Evolutionary conservation across 2,113 vertebrate species (phyloP).

Genomic region (Pollimyrus isidori): DNA sequence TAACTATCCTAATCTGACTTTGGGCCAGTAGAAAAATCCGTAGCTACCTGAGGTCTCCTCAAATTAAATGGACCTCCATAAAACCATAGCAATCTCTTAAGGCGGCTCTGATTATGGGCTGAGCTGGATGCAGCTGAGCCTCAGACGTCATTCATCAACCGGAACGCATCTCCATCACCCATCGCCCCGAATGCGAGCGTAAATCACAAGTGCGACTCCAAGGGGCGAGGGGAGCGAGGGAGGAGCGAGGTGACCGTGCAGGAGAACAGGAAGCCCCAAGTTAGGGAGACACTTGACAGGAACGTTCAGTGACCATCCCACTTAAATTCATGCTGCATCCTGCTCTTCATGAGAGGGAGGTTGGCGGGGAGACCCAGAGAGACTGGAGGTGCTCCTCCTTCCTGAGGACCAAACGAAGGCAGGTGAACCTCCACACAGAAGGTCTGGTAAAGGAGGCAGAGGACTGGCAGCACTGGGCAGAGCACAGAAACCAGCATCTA

Average conservation of each 20-base stretch:
- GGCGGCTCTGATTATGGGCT: background rate
- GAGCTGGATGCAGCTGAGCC: fast-evolving
- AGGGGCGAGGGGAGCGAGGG: background rate
- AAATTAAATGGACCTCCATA: conserved; percentile 3
- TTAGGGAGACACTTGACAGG: background rate
- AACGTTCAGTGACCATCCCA: background rate
- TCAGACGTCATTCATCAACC: background rate
- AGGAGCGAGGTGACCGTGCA: background rate
- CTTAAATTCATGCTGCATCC: background rate
- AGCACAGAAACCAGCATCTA: conserved; percentile 31
- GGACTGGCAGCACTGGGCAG: background rate
- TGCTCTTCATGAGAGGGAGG: background rate
- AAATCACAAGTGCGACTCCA: background rate
- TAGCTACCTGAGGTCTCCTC: background rate
- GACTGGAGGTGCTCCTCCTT: background rate
- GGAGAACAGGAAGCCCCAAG: background rate
- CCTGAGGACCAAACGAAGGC: background rate
- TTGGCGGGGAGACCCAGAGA: background rate
- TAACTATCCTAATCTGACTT: conserved; percentile 4
- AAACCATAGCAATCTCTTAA: background rate
- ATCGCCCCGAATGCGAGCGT: background rate
- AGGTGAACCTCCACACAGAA: background rate
- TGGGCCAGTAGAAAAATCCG: background rate
- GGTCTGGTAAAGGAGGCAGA: background rate
- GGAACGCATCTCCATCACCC: background rate